A percentile compares a stretch with the other conserved stretches of the same genome.
phyloP scores from a whole-genome alignment of 2,113 vertebrate species.

The Hemiscyllium ocellatum region DNA sequence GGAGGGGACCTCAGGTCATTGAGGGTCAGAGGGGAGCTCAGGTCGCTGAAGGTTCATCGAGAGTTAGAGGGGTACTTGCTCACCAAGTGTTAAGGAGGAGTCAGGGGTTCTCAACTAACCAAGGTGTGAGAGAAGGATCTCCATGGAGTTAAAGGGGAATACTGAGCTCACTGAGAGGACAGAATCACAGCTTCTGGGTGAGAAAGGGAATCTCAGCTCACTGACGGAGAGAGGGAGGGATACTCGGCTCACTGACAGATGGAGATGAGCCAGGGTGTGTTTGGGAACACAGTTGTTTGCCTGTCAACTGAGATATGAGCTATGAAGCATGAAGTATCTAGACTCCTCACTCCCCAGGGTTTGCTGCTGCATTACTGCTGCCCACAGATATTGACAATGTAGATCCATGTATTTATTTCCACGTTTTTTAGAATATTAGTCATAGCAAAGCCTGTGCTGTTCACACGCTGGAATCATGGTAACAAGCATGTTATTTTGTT shows the following conservation, averaged over 20 bases:
- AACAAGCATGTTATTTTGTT: not conserved
- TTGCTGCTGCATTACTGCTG: not conserved
- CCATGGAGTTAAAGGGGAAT: not conserved
- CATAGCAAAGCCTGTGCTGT: not conserved
- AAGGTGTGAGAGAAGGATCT: not conserved
- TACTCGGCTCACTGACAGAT: too few relatives aligned
- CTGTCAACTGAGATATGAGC: too few relatives aligned
- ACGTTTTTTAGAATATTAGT: not conserved
- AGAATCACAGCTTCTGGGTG: too few relatives aligned
- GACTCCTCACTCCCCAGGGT: too few relatives aligned
- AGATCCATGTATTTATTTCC: not conserved
- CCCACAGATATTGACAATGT: too few relatives aligned
- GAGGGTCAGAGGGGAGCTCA: too few relatives aligned
- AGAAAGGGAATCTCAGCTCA: too few relatives aligned
- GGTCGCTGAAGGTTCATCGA: too few relatives aligned
- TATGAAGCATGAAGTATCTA: too few relatives aligned
- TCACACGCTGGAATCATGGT: not conserved
- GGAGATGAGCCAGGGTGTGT: not conserved
- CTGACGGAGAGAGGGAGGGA: not conserved
- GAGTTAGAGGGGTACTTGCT: not conserved
- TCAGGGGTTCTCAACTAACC: not conserved
- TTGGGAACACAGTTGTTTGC: not conserved
- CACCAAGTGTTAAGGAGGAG: too few relatives aligned
- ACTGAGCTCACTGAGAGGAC: too few relatives aligned
- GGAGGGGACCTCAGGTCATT: not conserved